phyloP scores from a whole-genome alignment of 2,888 invertebrate species.

The Onthophagus sagittarius region DNA sequence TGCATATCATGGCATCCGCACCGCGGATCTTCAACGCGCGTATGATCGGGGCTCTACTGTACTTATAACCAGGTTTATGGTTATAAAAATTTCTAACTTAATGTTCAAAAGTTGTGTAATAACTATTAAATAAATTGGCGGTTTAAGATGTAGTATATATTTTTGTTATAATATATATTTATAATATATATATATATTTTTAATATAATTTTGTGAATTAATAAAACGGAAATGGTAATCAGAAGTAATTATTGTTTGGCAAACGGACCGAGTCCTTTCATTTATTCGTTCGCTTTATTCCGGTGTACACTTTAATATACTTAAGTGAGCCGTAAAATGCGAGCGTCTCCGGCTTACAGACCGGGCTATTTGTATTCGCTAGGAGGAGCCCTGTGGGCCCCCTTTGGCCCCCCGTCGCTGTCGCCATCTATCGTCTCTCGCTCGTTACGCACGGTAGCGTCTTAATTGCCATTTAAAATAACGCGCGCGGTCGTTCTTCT shows the following conservation, averaged over 20 bases:
- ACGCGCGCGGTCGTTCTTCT: conserved; percentile 34
- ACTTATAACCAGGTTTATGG: too few species aligned
- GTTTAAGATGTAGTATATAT: too few species aligned
- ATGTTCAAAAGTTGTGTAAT: too few species aligned
- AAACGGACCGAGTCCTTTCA: conserved; percentile 18
- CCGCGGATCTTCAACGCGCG: too few species aligned
- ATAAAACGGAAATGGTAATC: conserved; percentile 1
- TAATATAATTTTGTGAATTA: neutral
- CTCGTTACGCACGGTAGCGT: conserved; percentile 39
- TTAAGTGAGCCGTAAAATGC: conserved; percentile 26
- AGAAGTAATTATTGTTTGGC: neutral
- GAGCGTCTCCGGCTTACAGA: conserved; percentile 24
- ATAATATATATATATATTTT: neutral
- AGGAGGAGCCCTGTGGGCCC: neutral
- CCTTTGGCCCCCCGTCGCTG: neutral
- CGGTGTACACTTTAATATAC: conserved; percentile 24
- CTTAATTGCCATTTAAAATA: conserved; percentile 43
- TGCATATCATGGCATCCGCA: too few species aligned
- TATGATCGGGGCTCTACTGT: too few species aligned
- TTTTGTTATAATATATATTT: too few species aligned
- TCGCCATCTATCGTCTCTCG: conserved; percentile 12
- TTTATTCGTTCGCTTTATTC: conserved; percentile 25
- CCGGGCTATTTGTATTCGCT: conserved; percentile 26
- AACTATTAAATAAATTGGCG: too few species aligned
- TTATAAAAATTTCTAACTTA: too few species aligned